Conservation (phyloP, 2,888 invertebrate species). For the Microplitis manilae region DNA sequence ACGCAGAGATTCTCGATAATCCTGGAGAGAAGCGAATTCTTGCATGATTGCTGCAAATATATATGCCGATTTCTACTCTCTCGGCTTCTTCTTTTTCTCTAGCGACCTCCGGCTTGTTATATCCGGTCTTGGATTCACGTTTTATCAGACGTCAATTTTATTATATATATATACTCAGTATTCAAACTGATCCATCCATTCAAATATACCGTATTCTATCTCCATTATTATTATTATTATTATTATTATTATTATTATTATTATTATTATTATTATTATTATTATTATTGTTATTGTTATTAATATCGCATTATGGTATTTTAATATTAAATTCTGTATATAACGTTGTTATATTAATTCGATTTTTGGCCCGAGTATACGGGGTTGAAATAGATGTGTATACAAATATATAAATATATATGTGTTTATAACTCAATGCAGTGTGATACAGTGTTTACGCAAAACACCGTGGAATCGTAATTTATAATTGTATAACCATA, state of each 20-base stretch:
- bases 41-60: constrained; percentile 39
- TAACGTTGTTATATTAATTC: background rate
- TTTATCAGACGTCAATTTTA: constrained; percentile 26
- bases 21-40: constrained; percentile 32
- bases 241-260: background rate
- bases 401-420: no score
- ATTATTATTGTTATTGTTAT: background rate
- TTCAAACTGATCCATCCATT: background rate
- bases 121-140: constrained; percentile 17
- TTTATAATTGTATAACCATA: constrained; percentile 1
- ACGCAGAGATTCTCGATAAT: constrained; percentile 37
- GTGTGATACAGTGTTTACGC: background rate
- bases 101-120: constrained; percentile 30
- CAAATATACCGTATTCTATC: constrained; percentile 11
- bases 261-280: background rate
- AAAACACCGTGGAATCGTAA: background rate
- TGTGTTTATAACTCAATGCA: no score
- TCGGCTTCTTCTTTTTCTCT: background rate
- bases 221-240: background rate
- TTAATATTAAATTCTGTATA: background rate
- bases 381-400: background rate
- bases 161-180: background rate
- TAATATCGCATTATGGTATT: background rate
- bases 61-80: constrained; percentile 16
- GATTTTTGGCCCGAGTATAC: background rate